Evolutionary conservation across 2,888 invertebrate genomes (phyloP).

Genomic region (Cheilosia grossa): DNA sequence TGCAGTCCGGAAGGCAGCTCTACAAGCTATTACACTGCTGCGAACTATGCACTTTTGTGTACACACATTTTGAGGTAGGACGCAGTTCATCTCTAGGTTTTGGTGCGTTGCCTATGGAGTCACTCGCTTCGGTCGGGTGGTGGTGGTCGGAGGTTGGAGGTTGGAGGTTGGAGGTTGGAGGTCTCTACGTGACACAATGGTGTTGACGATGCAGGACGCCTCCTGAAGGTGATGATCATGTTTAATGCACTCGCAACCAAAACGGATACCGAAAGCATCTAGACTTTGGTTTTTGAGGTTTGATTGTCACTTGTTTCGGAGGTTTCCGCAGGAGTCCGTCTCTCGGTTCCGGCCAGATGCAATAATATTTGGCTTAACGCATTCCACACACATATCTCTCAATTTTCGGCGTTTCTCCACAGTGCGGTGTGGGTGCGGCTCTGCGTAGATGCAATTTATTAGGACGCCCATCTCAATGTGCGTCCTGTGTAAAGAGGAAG

Average conservation of each 20-base stretch:
- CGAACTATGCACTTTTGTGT: conserved; percentile 48
- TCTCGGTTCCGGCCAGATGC: conserved; percentile 41
- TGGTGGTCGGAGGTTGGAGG: no score
- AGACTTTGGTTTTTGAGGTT: conserved; percentile 74
- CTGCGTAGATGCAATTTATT: conserved; percentile 38
- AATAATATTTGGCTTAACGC: conserved; percentile 60
- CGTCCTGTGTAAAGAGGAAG: conserved; percentile 23
- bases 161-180: neutral
- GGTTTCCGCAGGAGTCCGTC: conserved; percentile 44
- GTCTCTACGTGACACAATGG: conserved; percentile 26
- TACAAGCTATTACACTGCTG: conserved; percentile 53
- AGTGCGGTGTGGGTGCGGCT: conserved; percentile 1
- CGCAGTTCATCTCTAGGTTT: conserved; percentile 56
- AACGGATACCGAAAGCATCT: conserved; percentile 74
- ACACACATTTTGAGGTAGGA: conserved; percentile 48
- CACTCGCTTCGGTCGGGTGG: conserved; percentile 24
- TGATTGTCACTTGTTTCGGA: conserved; percentile 71
- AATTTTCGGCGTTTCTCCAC: conserved; percentile 29
- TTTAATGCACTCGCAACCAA: conserved; percentile 74
- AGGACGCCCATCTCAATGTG: neutral
- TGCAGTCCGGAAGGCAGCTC: conserved; percentile 14
- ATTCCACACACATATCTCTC: conserved; percentile 39
- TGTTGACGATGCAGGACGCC: conserved; percentile 18
- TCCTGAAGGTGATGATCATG: conserved; percentile 70
- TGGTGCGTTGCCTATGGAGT: conserved; percentile 4